Evolutionary conservation across 2,888 invertebrate species (phyloP).

Genomic region (Danaus chrysippus): DNA sequence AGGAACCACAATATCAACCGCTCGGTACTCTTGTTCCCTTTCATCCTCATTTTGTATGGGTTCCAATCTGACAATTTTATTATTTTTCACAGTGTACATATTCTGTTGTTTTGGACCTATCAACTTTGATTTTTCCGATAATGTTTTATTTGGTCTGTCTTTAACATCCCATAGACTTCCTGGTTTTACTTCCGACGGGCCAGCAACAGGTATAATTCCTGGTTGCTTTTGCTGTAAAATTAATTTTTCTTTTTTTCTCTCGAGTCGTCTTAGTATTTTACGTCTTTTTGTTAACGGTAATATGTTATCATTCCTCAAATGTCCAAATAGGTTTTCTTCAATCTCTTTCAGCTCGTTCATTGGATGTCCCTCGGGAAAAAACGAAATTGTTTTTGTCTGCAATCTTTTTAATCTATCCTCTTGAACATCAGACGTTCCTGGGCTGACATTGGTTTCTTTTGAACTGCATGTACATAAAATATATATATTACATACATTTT

Average conservation of each 20-base stretch:
- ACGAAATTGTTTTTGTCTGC: conserved; percentile 42
- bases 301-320: conserved; percentile 57
- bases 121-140: conserved; percentile 32
- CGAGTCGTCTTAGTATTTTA: conserved; percentile 69
- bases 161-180: conserved; percentile 71
- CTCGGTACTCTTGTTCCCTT: conserved; percentile 43
- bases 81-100: conserved; percentile 74
- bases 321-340: conserved; percentile 69
- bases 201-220: conserved; percentile 33
- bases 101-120: conserved; percentile 58
- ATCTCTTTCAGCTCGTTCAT: conserved; percentile 74
- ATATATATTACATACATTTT: background rate
- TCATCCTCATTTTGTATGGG: conserved; percentile 37
- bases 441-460: conserved; percentile 34
- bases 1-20: conserved; percentile 61
- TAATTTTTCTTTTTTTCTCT: conserved; percentile 60
- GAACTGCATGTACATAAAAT: conserved; percentile 35
- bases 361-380: conserved; percentile 70
- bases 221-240: conserved; percentile 45
- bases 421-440: conserved; percentile 40
- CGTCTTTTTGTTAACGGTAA: conserved; percentile 63
- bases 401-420: conserved; percentile 41
- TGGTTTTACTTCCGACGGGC: conserved; percentile 36
- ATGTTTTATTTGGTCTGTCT: conserved; percentile 37
- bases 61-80: conserved; percentile 69